Evolutionary conservation across 2,113 vertebrate genomes (phyloP), one percentile per base, ranked within the genome.

Genomic region (Labeo rohita): DNA sequence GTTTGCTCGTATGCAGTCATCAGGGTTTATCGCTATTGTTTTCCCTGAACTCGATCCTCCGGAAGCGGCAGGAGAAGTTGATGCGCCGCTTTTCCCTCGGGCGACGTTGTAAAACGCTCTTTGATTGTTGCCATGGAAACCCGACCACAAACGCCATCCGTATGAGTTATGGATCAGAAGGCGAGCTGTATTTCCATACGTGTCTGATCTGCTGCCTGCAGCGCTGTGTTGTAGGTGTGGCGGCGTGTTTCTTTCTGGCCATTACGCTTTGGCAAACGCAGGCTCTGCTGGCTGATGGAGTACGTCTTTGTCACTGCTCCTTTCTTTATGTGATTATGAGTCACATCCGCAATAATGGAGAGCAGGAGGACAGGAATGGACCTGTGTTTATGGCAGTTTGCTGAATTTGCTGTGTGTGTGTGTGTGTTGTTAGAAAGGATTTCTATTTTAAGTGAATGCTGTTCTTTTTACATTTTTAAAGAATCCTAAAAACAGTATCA

Each of bases 121-220:
- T 13, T 39, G 13, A 63, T 73, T 11, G 76, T 86, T 73, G 15
- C 65, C 36, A 16, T 65, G 16, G 56, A 18, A 23, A 61, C 52
- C 21, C 61, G 16, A 65, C 78, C 78, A 49, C 78, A 63, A 73
- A 28, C 7, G 4, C 15, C 28, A 43, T 74, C 45, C 43, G 43
- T 18, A 74, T 23, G 34, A 54, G 65, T 28, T 7, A 49, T 16
- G 2, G 50, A 34, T 34, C 65, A 16, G 18, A 45, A 61, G 11
- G 61, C 50, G 13, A 49, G 50, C 23, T n/a, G 9, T 21, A 85
- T 85, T 85, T 85, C 39, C 61, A 75, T 75, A 52, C 28, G 0
- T 2, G 28, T 59, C 56, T 18, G 54, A 18, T 56, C 6, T 39
- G 1, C 39, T 39, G 28, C 28, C 28, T 28, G 28, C 28, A 28